A percentile compares a stretch with the other conserved stretches of the same genome.
Evolutionary conservation across 2,113 vertebrate genomes (phyloP).

Genomic region (Silurus meridionalis): DNA sequence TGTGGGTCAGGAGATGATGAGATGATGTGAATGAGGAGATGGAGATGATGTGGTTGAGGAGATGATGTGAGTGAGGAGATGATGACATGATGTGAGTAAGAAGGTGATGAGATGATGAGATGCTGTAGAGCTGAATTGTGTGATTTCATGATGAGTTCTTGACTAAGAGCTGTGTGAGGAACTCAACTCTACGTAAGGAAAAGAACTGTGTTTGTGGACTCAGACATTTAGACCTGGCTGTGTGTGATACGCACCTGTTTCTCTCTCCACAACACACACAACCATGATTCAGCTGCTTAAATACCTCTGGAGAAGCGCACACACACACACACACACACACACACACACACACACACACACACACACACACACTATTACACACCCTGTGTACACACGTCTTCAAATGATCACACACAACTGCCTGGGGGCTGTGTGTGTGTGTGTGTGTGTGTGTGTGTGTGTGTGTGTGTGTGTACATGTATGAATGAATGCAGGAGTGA

Average conservation of each 20-base stretch:
- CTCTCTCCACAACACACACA: slow-evolving; percentile 14
- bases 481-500: background rate
- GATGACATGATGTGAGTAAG: too few species aligned
- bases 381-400: background rate
- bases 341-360: background rate
- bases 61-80: too few species aligned
- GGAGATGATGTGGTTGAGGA: too few species aligned
- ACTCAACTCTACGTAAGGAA: background rate
- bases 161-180: background rate
- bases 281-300: slow-evolving; percentile 40
- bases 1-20: too few species aligned
- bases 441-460: too few species aligned
- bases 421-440: too few species aligned
- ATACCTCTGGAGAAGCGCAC: slow-evolving; percentile 41
- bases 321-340: background rate
- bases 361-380: background rate
- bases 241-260: background rate
- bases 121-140: background rate
- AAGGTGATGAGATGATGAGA: too few species aligned
- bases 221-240: slow-evolving; percentile 5
- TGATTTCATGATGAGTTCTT: background rate
- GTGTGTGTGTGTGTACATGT: background rate
- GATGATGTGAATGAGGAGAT: too few species aligned
- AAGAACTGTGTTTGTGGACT: background rate
- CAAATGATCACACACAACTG: too few species aligned